Evolutionary conservation across 2,797 vertebrate species (phyloP).

Genomic region (Lepidocolaptes lacrymiger): DNA sequence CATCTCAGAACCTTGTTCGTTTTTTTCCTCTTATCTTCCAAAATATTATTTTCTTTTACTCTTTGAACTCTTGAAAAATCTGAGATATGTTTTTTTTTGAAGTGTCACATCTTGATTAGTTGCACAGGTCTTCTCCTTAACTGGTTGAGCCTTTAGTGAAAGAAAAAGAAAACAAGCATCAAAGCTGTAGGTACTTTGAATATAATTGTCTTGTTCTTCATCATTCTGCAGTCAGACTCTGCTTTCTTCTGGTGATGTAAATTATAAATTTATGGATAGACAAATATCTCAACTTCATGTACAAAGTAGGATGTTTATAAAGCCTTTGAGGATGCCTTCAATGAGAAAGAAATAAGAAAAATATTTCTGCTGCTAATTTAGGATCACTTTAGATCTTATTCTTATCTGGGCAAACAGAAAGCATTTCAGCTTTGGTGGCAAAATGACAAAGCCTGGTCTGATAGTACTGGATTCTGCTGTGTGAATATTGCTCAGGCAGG

Average conservation of each 20-base stretch:
- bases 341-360: background rate
- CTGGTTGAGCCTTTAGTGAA: background rate
- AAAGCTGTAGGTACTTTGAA: background rate
- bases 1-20: background rate
- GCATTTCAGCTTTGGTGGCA: background rate
- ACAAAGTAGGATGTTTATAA: background rate
- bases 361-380: background rate
- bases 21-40: background rate
- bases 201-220: background rate
- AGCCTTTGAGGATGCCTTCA: background rate
- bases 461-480: background rate
- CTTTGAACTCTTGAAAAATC: background rate
- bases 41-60: background rate
- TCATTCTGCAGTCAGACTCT: background rate
- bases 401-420: background rate
- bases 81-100: background rate
- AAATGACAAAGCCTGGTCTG: background rate
- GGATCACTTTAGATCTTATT: background rate
- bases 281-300: background rate
- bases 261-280: background rate
- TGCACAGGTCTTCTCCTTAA: background rate
- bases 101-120: background rate
- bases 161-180: background rate
- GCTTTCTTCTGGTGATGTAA: background rate
- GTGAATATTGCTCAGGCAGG: background rate